Percentiles rank a stretch among this genome's conserved stretches.
These are phyloP conservation scores for Heliconius charithonia DNA, from an alignment of 2,888 invertebrate species.

Conservation along the genomic window DNA sequence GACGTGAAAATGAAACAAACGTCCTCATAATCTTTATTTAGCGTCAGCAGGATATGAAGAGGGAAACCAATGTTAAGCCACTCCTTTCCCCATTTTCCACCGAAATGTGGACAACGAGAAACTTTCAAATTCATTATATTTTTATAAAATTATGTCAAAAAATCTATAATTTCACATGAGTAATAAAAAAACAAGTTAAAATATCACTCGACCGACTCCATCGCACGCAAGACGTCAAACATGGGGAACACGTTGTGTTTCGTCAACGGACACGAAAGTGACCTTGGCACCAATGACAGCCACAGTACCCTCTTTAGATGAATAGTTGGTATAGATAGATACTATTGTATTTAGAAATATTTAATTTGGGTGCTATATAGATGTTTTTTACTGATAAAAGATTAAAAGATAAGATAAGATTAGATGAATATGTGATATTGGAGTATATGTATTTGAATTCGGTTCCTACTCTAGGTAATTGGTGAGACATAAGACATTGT, in stretches of 20 bases:
- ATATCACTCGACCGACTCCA: conserved; percentile 34
- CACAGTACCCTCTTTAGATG: conserved; percentile 25
- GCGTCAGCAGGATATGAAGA: too few species aligned
- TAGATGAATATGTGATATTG: background rate
- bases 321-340: background rate
- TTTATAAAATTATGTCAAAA: too few species aligned
- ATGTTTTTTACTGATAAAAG: background rate
- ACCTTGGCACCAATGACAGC: conserved; percentile 56
- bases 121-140: too few species aligned
- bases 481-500: too few species aligned
- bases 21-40: too few species aligned
- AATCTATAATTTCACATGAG: background rate
- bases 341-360: background rate
- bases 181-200: conserved; percentile 15
- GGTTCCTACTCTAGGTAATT: too few species aligned
- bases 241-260: conserved; percentile 46
- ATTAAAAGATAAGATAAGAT: background rate
- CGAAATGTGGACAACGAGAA: too few species aligned
- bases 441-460: too few species aligned
- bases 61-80: too few species aligned
- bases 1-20: too few species aligned
- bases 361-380: background rate
- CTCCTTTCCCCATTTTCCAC: too few species aligned
- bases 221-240: conserved; percentile 44
- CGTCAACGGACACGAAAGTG: conserved; percentile 53